These are phyloP conservation scores for Tenthredo mesomela DNA, from an alignment of 2,888 invertebrate genomes.

Conservation along the genomic window DNA sequence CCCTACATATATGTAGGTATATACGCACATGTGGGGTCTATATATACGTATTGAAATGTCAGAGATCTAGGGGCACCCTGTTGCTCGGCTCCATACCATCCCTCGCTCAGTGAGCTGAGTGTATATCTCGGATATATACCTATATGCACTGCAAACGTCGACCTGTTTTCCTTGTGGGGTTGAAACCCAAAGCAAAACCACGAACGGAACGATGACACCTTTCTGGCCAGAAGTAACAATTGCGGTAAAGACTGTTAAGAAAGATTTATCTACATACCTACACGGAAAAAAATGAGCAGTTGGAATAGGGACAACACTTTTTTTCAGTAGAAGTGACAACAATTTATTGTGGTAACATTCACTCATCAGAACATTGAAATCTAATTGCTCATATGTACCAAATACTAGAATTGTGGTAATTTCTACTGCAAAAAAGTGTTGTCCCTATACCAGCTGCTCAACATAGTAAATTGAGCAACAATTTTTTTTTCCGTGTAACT, in stretches of 20 bases:
- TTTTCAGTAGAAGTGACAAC: too few relatives aligned
- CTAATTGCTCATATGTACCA: too few relatives aligned
- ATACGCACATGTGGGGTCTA: background rate
- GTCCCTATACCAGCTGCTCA: too few relatives aligned
- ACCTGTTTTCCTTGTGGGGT: background rate
- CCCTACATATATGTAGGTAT: background rate
- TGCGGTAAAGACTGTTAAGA: background rate
- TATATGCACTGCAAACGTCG: background rate
- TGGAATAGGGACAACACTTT: too few relatives aligned
- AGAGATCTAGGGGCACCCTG: conserved; percentile 64
- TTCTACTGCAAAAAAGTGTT: too few relatives aligned
- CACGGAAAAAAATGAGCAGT: too few relatives aligned
- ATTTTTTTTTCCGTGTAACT: too few relatives aligned
- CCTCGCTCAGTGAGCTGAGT: conserved; percentile 1
- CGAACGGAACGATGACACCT: background rate
- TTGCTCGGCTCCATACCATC: conserved; percentile 60
- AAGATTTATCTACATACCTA: background rate
- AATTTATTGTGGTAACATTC: too few relatives aligned
- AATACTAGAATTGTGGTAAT: too few relatives aligned
- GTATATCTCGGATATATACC: background rate
- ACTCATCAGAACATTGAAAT: too few relatives aligned
- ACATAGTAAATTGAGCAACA: too few relatives aligned
- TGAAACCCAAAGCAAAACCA: background rate
- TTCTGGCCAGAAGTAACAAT: background rate
- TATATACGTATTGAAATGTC: conserved; percentile 28